Conservation (phyloP, 2,113 vertebrate genomes). For the Vireo altiloquus region DNA sequence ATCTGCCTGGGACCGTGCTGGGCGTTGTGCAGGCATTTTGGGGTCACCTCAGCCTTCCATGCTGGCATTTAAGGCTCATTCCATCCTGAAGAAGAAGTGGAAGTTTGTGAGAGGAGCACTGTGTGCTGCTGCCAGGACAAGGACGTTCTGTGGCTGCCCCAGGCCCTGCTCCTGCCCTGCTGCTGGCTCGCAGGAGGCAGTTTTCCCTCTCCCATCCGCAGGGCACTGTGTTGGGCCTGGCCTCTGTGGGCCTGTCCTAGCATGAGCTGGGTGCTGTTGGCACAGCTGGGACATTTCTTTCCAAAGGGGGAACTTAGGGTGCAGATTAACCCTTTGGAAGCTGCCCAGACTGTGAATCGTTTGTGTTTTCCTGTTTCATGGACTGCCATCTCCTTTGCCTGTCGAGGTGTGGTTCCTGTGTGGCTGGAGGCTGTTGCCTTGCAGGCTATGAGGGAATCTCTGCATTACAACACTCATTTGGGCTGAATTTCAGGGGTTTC, state of each 20-base stretch:
- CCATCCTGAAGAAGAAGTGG: background rate
- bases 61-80: background rate
- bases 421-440: background rate
- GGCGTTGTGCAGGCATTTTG: fast-evolving
- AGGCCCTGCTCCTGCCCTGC: background rate
- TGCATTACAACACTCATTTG: fast-evolving
- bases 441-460: background rate
- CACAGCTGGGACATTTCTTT: background rate
- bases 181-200: background rate
- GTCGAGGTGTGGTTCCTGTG: fast-evolving
- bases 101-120: background rate
- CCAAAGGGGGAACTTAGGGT: background rate
- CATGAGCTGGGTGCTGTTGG: background rate
- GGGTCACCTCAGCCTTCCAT: background rate
- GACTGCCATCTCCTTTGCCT: background rate
- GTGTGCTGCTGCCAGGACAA: background rate
- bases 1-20: background rate
- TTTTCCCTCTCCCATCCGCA: background rate
- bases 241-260: background rate
- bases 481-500: background rate
- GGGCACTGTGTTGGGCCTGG: background rate
- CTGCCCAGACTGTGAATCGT: no score
- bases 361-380: fast-evolving
- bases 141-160: background rate
- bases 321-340: background rate